Conservation (phyloP, 2,888 invertebrate genomes). For the Eucera pruinosa region DNA sequence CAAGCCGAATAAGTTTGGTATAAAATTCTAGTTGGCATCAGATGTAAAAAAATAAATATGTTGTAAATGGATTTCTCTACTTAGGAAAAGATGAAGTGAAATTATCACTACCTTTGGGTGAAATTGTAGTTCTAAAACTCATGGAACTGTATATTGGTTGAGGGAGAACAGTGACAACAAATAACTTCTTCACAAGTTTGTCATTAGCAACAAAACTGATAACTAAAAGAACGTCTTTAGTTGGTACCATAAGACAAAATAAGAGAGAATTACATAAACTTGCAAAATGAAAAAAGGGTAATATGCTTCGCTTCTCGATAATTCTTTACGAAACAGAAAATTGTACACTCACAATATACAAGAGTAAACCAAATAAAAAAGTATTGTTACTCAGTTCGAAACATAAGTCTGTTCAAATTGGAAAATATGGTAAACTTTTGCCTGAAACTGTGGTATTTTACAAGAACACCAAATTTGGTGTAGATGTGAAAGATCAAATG, state of each 20-base stretch:
- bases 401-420: constrained; percentile 66
- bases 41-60: constrained; percentile 16
- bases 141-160: constrained; percentile 61
- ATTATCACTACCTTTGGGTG: constrained; percentile 52
- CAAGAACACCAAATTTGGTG: constrained; percentile 62
- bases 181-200: constrained; percentile 10
- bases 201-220: constrained; percentile 61
- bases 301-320: constrained; percentile 60
- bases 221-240: constrained; percentile 65
- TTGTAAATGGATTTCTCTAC: constrained; percentile 15
- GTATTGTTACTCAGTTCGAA: constrained; percentile 63
- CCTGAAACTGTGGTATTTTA: constrained; percentile 64
- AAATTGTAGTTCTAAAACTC: constrained; percentile 68
- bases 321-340: constrained; percentile 52
- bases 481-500: constrained; percentile 70
- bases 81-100: constrained; percentile 60
- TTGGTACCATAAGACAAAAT: constrained; percentile 66
- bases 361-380: constrained; percentile 70
- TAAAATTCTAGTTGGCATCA: constrained; percentile 12
- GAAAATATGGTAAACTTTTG: constrained; percentile 56
- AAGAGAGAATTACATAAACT: constrained; percentile 58
- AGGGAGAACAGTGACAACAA: constrained; percentile 63
- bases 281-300: constrained; percentile 56
- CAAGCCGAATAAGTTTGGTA: constrained; percentile 12
- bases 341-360: constrained; percentile 45